phyloP scores from a whole-genome alignment of 2,888 invertebrate genomes.

The Psylliodes chrysocephalus region DNA sequence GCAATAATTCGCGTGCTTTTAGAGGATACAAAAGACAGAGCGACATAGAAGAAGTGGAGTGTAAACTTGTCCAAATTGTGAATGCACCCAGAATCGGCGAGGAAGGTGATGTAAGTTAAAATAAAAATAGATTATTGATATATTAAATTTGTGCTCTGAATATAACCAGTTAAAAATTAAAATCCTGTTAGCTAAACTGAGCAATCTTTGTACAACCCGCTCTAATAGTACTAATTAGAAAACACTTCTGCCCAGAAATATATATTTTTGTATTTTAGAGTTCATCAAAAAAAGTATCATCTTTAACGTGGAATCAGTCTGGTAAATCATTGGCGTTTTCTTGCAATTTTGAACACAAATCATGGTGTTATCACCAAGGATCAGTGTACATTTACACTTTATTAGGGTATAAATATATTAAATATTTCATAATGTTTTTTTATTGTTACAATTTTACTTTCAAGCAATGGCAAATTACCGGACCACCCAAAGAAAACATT shows the following conservation, averaged over 20 bases:
- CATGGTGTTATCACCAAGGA: conserved; percentile 63
- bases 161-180: too few species aligned
- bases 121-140: too few species aligned
- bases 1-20: conserved; percentile 56
- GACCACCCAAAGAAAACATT: conserved; percentile 56
- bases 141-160: too few species aligned
- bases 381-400: conserved; percentile 57
- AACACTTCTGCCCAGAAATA: too few species aligned
- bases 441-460: conserved; percentile 22
- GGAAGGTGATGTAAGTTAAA: conserved; percentile 39
- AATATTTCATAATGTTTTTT: too few species aligned
- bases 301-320: conserved; percentile 61
- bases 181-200: too few species aligned
- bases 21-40: conserved; percentile 51
- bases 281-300: conserved; percentile 42
- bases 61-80: conserved; percentile 56
- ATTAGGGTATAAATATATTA: conserved; percentile 50
- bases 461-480: conserved; percentile 55
- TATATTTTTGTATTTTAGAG: conserved; percentile 35
- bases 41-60: conserved; percentile 48
- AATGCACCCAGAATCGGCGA: conserved; percentile 41
- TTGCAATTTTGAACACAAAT: conserved; percentile 58
- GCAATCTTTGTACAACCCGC: too few species aligned
- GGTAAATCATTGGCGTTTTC: conserved; percentile 61
- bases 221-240: too few species aligned